phyloP scores from a whole-genome alignment of 1,140 invertebrate species.

The Ceratoteleas bidentatus region DNA sequence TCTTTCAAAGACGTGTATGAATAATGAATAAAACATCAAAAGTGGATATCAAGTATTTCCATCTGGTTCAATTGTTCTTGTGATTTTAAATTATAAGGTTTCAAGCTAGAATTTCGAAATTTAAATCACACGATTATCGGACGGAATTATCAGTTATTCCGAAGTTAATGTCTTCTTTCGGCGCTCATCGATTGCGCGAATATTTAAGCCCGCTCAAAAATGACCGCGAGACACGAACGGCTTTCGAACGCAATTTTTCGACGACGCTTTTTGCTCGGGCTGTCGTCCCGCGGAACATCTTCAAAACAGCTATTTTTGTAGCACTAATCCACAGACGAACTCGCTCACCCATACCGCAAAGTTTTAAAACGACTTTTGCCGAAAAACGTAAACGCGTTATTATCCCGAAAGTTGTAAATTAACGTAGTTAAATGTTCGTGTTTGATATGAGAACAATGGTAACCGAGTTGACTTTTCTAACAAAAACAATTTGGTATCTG shows the following conservation, averaged over 20 bases:
- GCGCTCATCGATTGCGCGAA: too few relatives aligned
- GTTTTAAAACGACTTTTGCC: constrained; percentile 23
- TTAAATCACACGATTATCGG: too few relatives aligned
- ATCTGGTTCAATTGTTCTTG: not conserved
- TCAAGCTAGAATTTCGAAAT: too few relatives aligned
- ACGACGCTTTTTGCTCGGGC: too few relatives aligned
- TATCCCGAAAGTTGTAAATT: constrained; percentile 28
- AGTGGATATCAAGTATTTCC: not conserved
- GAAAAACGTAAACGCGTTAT: constrained; percentile 10
- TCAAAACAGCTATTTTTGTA: too few relatives aligned
- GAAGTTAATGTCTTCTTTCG: too few relatives aligned
- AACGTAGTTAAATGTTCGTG: constrained; percentile 20
- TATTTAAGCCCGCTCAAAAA: too few relatives aligned
- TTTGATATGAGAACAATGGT: constrained; percentile 30
- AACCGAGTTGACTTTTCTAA: constrained; percentile 17
- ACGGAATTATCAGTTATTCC: too few relatives aligned
- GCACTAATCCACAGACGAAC: not conserved
- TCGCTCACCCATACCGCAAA: not conserved
- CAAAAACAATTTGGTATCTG: constrained; percentile 42
- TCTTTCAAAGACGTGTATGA: not conserved
- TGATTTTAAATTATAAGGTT: not conserved
- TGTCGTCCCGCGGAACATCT: too few relatives aligned
- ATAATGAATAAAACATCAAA: not conserved
- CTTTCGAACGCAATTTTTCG: too few relatives aligned
- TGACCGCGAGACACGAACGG: too few relatives aligned